Evolutionary conservation across 2,797 vertebrate genomes (phyloP).

Genomic region (Fundulus diaphanus): DNA sequence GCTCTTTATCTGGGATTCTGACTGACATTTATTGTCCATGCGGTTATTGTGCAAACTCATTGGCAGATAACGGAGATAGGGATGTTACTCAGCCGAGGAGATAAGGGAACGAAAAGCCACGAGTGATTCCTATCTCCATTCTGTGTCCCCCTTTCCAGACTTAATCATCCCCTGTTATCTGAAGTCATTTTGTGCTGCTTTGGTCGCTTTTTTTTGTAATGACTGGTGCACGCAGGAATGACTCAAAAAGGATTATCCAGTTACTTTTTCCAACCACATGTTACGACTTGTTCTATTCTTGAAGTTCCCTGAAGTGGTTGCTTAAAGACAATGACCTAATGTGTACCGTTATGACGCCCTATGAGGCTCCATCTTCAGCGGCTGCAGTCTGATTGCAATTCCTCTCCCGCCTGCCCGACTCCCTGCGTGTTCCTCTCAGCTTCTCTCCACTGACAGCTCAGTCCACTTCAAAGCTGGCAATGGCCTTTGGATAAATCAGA

Average conservation of each 20-base stretch:
- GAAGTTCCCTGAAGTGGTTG: slow-evolving; percentile 49
- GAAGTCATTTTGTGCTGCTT: slow-evolving; percentile 42
- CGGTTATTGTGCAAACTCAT: slow-evolving; percentile 37
- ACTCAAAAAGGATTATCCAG: slow-evolving; percentile 38
- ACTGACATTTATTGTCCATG: slow-evolving; percentile 36
- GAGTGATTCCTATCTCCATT: slow-evolving; percentile 30
- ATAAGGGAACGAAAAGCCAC: slow-evolving; percentile 36
- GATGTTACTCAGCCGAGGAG: slow-evolving; percentile 5
- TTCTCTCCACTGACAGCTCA: slow-evolving; percentile 55
- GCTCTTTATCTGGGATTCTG: slow-evolving; percentile 38
- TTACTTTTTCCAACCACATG: slow-evolving; percentile 46
- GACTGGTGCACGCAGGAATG: slow-evolving; percentile 27
- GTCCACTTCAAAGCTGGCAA: slow-evolving; percentile 53
- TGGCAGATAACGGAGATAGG: slow-evolving; percentile 39
- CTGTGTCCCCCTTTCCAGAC: slow-evolving; percentile 23
- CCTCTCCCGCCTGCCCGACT: slow-evolving; percentile 30
- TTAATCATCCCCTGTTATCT: slow-evolving; percentile 51
- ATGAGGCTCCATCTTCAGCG: slow-evolving; percentile 29
- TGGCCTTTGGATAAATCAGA: slow-evolving; percentile 55
- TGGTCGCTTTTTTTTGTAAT: slow-evolving; percentile 33
- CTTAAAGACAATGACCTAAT: slow-evolving; percentile 57
- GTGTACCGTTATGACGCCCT: slow-evolving; percentile 35
- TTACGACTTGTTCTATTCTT: slow-evolving; percentile 31
- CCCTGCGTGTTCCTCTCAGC: slow-evolving; percentile 38
- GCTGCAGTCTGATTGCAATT: slow-evolving; percentile 59